These are phyloP conservation scores for Ernsta delagoae DNA, from an alignment of 2,888 invertebrate species.

Conservation along the genomic window DNA sequence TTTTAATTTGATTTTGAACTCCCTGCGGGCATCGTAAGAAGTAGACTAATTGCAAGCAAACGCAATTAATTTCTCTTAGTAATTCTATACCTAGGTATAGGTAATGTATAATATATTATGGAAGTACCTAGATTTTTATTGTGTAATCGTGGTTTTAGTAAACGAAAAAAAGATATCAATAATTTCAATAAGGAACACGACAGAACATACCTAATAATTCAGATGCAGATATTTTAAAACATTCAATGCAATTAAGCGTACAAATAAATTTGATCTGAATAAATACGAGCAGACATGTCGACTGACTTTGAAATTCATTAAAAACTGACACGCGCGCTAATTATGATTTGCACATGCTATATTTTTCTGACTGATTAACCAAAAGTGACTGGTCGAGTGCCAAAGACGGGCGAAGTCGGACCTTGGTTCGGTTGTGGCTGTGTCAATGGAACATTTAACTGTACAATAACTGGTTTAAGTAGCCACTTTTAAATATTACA, in stretches of 20 bases:
- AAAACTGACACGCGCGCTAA: constrained; percentile 9
- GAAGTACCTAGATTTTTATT: too few species aligned
- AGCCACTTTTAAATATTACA: constrained; percentile 30
- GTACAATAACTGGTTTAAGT: constrained; percentile 41
- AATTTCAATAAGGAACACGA: not conserved
- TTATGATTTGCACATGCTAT: constrained; percentile 23
- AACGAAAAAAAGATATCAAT: not conserved
- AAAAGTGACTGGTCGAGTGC: constrained; percentile 54
- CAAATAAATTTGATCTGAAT: constrained; percentile 3
- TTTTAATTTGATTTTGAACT: not conserved
- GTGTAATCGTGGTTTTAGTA: too few species aligned
- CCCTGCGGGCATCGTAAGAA: not conserved
- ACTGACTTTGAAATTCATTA: constrained; percentile 8
- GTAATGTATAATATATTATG: too few species aligned
- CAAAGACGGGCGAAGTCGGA: constrained; percentile 55
- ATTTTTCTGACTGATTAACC: constrained; percentile 54
- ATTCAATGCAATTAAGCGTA: not conserved
- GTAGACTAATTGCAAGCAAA: not conserved
- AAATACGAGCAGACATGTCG: not conserved
- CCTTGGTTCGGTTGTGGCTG: constrained; percentile 58
- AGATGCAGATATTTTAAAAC: not conserved
- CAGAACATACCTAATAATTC: not conserved
- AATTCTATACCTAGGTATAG: too few species aligned
- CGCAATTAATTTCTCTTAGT: too few species aligned
- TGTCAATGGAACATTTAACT: constrained; percentile 54